Base-by-base conservation (phyloP, 2,888 invertebrate genomes). In the Adelognathus sp. region DNA sequence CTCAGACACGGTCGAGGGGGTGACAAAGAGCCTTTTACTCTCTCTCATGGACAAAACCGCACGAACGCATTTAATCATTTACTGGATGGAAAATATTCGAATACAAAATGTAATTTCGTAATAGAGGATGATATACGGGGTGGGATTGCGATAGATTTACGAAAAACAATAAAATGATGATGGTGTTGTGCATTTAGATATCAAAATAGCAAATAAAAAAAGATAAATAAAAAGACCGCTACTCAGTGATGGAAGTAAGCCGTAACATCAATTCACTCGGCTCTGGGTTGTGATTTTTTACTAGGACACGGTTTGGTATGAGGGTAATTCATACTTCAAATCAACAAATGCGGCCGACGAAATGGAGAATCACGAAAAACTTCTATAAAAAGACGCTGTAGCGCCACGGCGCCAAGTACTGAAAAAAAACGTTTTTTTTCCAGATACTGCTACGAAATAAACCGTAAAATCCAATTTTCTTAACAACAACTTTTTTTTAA, bases 71-170 rank as follows among this genome's bases (percentile, higher is more conserved):
- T 66, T 46, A 27, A 76, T 60, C 58, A 31, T 24, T 14, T 18
- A 50, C 39, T n/a, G n/a, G 33, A 54, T 33, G 66, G 61, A 41
- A 76, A 72, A 76, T 72, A 72, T 72, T 67, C 60, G 72, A 76
- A 76, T 76, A 72, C 66, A 67, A 72, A 76, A 76, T 76, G 76
- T 76, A 76, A 76, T 76, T 61, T 36, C 16, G 36, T 7, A 27
- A 63, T 21, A 69, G 31, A 9, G 61, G 9, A 24, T 11, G 14
- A 36, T 36, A 6, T n/a, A 4, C 33, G 24, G 29, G 46, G 44
- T 44, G 21, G 14, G 44, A 16, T 1, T 18, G 18, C 7, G 21
- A 39, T 39, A 33, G 16, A 33, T 58, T 33, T 56, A 9, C 27
- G 27, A 11, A 9, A 27, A 18, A 27, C n/a, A 58, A 50, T 6